A percentile compares a stretch with the other conserved stretches of the same genome.
Conservation (phyloP, 2,888 invertebrate genomes). For the Andrena flavipes region DNA sequence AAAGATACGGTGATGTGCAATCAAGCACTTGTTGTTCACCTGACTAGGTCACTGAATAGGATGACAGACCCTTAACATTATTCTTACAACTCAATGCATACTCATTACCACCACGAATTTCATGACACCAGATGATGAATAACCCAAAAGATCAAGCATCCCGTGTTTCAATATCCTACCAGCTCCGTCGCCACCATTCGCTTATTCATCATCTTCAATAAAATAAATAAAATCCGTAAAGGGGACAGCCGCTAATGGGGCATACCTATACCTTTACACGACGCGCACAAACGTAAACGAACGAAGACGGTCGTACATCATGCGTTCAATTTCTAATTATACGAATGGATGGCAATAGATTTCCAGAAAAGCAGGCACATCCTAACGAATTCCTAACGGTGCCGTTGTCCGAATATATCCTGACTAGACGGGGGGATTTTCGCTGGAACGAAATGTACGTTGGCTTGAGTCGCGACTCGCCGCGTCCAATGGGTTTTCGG, state of each 20-base stretch:
- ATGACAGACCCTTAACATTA: too few relatives aligned
- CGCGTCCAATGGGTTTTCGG: conserved; percentile 22
- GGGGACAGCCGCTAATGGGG: neutral
- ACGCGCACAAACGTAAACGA: neutral
- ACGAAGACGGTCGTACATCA: neutral
- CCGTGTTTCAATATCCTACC: too few relatives aligned
- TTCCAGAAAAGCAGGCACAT: conserved; percentile 15
- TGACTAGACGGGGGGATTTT: conserved; percentile 1
- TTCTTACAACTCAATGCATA: too few relatives aligned
- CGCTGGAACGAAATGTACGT: conserved; percentile 5
- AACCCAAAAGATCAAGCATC: too few relatives aligned
- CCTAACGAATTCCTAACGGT: conserved; percentile 45
- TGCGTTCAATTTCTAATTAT: conserved; percentile 29
- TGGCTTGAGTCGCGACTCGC: neutral
- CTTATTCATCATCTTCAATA: neutral
- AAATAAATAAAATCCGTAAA: neutral
- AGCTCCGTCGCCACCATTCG: neutral
- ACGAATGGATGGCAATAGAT: conserved; percentile 26
- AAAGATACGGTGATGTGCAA: too few relatives aligned
- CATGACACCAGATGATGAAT: too few relatives aligned
- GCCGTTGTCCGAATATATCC: conserved; percentile 6
- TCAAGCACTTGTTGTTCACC: too few relatives aligned
- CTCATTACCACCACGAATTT: too few relatives aligned
- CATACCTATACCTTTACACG: neutral
- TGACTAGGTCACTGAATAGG: too few relatives aligned